phyloP scores from a whole-genome alignment of 2,797 vertebrate species.

The Benthosema pterotum region DNA sequence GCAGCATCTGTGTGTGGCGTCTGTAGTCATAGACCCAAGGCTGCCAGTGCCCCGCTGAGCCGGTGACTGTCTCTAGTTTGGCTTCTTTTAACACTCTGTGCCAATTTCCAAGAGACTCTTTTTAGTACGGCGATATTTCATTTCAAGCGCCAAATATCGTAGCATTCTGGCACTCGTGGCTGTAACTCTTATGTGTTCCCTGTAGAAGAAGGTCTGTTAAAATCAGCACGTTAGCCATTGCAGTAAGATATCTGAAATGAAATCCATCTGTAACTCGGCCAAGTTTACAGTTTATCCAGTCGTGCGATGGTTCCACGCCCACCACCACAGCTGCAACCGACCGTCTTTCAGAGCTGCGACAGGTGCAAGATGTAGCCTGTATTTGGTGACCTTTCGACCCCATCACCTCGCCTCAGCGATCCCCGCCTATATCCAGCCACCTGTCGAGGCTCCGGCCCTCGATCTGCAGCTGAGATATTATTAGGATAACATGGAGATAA shows the following conservation, averaged over 20 bases:
- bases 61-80: background rate
- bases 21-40: background rate
- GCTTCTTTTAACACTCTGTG: background rate
- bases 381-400: constrained; percentile 52
- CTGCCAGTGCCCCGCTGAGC: constrained; percentile 1
- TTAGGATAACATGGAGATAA: constrained; percentile 35
- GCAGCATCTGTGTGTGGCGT: constrained; percentile 9
- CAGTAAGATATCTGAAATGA: constrained; percentile 15
- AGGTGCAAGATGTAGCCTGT: constrained; percentile 57
- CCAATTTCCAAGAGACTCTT: too few relatives aligned
- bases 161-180: background rate
- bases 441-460: constrained; percentile 48
- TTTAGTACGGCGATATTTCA: background rate
- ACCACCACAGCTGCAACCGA: constrained; percentile 54
- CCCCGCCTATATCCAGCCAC: constrained; percentile 47
- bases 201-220: background rate
- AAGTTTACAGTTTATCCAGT: constrained; percentile 8
- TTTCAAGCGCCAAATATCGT: constrained; percentile 1
- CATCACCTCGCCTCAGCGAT: constrained; percentile 44
- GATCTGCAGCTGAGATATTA: constrained; percentile 38
- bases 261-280: constrained; percentile 30
- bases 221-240: constrained; percentile 16
- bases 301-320: constrained; percentile 14
- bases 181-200: background rate
- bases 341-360: constrained; percentile 47